Percentiles rank a stretch among this genome's conserved stretches.
phyloP scores from a whole-genome alignment of 2,888 invertebrate species.

The Cephus rjabovi region DNA sequence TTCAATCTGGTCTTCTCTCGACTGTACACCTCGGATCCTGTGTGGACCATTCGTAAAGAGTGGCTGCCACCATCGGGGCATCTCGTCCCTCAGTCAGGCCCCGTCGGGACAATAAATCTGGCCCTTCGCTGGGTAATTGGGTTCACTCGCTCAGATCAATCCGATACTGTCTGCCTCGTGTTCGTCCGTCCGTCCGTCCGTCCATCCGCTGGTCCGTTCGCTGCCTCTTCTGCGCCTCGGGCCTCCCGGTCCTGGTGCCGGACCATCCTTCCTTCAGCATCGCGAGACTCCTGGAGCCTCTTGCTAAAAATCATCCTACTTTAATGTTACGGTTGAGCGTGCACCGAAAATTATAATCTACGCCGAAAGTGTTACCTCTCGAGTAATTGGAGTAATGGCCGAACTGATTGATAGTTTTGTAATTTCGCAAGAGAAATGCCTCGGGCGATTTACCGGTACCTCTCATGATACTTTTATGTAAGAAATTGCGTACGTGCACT shows the following conservation, averaged over 20 bases:
- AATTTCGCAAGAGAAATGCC: neutral
- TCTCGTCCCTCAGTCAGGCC: conserved; percentile 56
- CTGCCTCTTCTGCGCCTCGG: conserved; percentile 6
- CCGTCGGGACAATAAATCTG: conserved; percentile 64
- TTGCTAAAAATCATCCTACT: neutral
- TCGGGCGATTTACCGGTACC: neutral
- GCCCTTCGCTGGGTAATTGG: conserved; percentile 64
- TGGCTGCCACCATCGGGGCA: conserved; percentile 56
- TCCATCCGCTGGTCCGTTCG: conserved; percentile 13
- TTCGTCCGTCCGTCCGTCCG: conserved; percentile 57
- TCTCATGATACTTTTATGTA: neutral
- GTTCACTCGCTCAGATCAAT: conserved; percentile 66
- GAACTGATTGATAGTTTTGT: neutral
- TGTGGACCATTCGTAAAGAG: conserved; percentile 48
- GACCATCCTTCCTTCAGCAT: neutral
- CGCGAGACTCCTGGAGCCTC: neutral
- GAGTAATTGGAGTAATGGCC: neutral
- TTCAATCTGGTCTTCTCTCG: conserved; percentile 19
- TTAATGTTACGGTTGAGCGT: neutral
- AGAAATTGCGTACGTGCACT: neutral
- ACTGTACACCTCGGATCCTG: conserved; percentile 3
- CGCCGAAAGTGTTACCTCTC: neutral
- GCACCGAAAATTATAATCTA: neutral
- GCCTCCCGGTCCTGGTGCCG: neutral
- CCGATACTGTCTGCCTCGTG: conserved; percentile 66